Percentiles rank a stretch among this genome's conserved stretches.
Evolutionary conservation across 2,888 invertebrate genomes (phyloP).

Genomic region (Carpatolechia fugitivella): DNA sequence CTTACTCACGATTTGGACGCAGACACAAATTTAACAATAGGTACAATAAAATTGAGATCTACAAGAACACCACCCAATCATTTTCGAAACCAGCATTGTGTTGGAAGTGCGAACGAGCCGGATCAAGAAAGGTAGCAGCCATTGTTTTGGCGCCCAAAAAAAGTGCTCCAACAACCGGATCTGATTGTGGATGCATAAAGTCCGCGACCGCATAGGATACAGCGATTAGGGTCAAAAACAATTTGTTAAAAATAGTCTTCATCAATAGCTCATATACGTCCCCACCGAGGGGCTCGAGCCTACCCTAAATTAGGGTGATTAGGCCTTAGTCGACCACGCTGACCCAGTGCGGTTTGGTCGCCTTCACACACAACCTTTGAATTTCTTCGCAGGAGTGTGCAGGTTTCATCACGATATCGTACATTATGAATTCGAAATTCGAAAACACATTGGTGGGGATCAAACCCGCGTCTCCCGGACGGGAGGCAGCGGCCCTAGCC

Average conservation of each 20-base stretch:
- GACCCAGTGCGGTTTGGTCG: too few relatives aligned
- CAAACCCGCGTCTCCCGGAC: too few relatives aligned
- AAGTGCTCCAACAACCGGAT: constrained; percentile 4
- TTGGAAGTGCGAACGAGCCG: constrained; percentile 7
- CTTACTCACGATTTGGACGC: neutral
- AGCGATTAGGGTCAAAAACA: neutral
- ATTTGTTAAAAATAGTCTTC: neutral
- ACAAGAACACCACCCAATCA: neutral
- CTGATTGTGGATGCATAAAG: neutral
- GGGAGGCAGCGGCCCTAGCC: too few relatives aligned
- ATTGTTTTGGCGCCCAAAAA: constrained; percentile 1
- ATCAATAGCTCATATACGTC: too few relatives aligned
- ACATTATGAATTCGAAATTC: too few relatives aligned
- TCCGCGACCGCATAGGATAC: neutral
- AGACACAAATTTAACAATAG: neutral
- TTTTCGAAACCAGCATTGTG: neutral
- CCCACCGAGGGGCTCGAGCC: too few relatives aligned
- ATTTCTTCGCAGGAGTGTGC: too few relatives aligned
- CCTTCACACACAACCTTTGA: too few relatives aligned
- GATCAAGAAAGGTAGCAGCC: constrained; percentile 5
- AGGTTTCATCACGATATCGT: too few relatives aligned
- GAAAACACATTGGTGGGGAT: too few relatives aligned
- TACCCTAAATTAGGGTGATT: too few relatives aligned
- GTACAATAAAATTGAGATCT: neutral
- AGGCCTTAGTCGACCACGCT: too few relatives aligned